These are phyloP conservation scores for Avahi laniger DNA, from an alignment of 2,797 vertebrate species.

Conservation along the genomic window DNA sequence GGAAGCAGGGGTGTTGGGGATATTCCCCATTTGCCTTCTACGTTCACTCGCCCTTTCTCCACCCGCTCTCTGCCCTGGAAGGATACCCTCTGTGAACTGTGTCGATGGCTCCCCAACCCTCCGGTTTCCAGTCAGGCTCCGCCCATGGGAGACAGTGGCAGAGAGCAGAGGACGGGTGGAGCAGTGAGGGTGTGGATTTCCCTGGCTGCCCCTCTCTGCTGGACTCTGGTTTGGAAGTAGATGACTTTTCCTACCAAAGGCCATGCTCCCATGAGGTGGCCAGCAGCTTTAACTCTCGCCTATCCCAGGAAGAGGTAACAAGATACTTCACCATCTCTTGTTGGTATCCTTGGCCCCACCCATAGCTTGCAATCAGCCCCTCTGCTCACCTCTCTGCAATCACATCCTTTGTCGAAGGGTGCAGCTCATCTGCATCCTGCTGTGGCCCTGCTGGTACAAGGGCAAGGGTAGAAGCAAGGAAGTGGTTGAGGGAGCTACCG, in stretches of 20 bases:
- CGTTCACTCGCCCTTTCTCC: background rate
- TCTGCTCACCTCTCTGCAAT: background rate
- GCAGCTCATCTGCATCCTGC: background rate
- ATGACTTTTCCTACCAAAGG: background rate
- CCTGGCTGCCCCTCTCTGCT: background rate
- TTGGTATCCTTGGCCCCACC: background rate
- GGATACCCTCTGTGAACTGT: background rate
- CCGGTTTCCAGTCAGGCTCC: background rate
- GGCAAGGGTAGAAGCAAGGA: background rate
- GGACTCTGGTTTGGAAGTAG: background rate
- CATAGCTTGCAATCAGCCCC: background rate
- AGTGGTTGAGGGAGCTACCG: rapidly evolving
- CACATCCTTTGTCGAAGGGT: background rate
- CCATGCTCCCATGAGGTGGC: background rate
- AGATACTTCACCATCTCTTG: background rate
- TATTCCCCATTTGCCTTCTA: background rate
- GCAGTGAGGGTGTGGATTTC: background rate
- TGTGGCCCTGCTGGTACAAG: background rate
- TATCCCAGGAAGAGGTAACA: no score
- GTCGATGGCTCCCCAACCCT: background rate
- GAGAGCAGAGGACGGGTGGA: background rate
- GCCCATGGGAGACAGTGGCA: background rate
- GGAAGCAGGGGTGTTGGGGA: background rate
- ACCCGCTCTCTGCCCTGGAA: background rate
- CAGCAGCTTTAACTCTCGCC: background rate